Percentiles rank a stretch among this genome's conserved stretches.
Conservation (phyloP, 2,113 vertebrate species). For the Propithecus coquereli region DNA sequence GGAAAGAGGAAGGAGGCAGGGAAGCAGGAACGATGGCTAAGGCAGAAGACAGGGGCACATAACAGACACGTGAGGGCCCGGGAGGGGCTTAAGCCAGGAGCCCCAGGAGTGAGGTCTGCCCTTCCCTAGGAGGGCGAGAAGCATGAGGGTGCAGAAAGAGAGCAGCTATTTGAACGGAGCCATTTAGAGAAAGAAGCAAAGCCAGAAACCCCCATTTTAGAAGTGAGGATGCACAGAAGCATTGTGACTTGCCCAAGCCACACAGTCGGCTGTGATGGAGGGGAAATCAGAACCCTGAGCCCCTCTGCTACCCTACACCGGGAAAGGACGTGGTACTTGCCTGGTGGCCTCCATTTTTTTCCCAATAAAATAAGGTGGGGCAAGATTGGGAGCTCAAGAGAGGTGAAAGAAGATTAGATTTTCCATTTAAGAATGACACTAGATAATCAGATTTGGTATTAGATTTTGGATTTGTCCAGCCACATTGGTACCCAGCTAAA, state of each 20-base stretch:
- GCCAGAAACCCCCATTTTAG: not conserved
- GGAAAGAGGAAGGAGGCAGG: not conserved
- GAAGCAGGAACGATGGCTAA: not conserved
- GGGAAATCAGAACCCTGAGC: not conserved
- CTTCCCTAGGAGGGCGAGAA: not conserved
- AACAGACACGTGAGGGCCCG: rapidly evolving
- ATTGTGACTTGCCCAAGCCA: not conserved
- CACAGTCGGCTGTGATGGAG: not conserved
- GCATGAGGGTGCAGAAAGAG: not conserved
- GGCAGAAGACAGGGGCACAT: not conserved
- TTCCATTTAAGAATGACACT: not conserved
- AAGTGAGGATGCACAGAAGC: not conserved
- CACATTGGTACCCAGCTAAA: not conserved
- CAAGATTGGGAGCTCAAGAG: not conserved
- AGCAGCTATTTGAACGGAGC: not conserved
- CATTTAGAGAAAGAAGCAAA: not conserved
- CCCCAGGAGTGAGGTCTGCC: not conserved
- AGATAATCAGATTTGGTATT: not conserved
- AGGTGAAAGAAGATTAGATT: not conserved
- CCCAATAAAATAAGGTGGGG: not conserved
- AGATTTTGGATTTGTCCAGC: not conserved
- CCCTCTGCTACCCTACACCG: not conserved
- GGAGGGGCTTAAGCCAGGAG: not conserved
- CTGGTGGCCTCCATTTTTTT: not conserved
- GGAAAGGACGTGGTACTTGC: not conserved